A percentile compares a stretch with the other conserved stretches of the same genome.
phyloP scores from a whole-genome alignment of 1,140 invertebrate species.

The Pseudobourletiella spinata region DNA sequence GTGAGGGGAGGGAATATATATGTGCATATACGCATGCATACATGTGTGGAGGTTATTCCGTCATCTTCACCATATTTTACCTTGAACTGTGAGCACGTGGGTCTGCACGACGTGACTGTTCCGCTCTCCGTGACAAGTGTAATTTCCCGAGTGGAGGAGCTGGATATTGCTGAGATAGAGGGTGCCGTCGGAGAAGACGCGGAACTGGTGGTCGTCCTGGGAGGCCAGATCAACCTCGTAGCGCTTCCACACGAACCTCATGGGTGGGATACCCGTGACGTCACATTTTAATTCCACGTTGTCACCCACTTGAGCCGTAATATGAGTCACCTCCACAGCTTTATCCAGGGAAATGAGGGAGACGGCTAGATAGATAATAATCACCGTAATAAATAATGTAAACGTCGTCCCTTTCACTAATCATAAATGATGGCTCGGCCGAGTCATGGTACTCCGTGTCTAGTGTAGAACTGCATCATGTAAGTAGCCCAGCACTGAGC shows the following conservation, averaged over 20 bases:
- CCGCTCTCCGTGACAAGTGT: constrained; percentile 64
- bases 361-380: constrained; percentile 56
- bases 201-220: constrained; percentile 51
- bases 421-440: too few species aligned
- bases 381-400: too few species aligned
- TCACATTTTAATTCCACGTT: constrained; percentile 73
- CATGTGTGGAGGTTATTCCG: too few species aligned
- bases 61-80: constrained; percentile 54
- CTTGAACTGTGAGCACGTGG: constrained; percentile 64
- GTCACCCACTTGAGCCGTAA: constrained; percentile 60
- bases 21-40: too few species aligned
- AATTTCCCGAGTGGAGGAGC: constrained; percentile 68
- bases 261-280: constrained; percentile 58
- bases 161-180: constrained; percentile 65
- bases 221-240: constrained; percentile 57
- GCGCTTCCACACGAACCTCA: constrained; percentile 62
- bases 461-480: too few species aligned
- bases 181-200: constrained; percentile 62
- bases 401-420: constrained; percentile 1
- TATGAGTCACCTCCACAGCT: constrained; percentile 58
- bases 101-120: constrained; percentile 67
- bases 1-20: too few species aligned
- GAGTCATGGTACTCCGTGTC: too few species aligned
- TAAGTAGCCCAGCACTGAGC: too few species aligned
- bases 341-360: constrained; percentile 64